Percentiles rank a stretch among this genome's conserved stretches.
phyloP scores from a whole-genome alignment of 2,888 invertebrate genomes.

The Biston stratarius region DNA sequence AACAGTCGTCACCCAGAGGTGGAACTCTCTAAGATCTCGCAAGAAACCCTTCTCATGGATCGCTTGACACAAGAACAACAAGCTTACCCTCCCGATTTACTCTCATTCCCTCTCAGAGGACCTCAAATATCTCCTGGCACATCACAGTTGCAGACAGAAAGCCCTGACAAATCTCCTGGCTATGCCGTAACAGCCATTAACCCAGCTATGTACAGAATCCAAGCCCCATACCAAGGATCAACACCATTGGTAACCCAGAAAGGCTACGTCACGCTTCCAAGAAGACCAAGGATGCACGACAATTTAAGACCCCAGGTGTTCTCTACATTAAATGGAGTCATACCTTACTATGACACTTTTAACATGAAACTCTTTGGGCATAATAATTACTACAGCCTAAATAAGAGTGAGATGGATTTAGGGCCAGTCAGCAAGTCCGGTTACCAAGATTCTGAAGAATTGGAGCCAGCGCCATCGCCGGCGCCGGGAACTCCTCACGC shows the following conservation, averaged over 20 bases:
- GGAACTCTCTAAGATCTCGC: slow-evolving; percentile 83
- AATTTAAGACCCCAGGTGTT: slow-evolving; percentile 76
- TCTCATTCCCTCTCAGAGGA: slow-evolving; percentile 90
- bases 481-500: slow-evolving; percentile 83
- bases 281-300: slow-evolving; percentile 90
- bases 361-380: slow-evolving; percentile 94
- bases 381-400: slow-evolving; percentile 91
- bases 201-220: slow-evolving; percentile 74
- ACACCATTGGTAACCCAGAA: slow-evolving; percentile 88
- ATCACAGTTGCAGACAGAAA: slow-evolving; percentile 57
- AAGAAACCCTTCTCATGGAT: slow-evolving; percentile 78
- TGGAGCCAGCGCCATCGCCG: slow-evolving; percentile 81
- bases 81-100: slow-evolving; percentile 92
- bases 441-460: slow-evolving; percentile 78
- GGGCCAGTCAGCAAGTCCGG: slow-evolving; percentile 79
- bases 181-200: slow-evolving; percentile 69
- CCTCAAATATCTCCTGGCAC: slow-evolving; percentile 83
- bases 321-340: slow-evolving; percentile 78
- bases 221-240: slow-evolving; percentile 87
- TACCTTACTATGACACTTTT: slow-evolving; percentile 91
- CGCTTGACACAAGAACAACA: slow-evolving; percentile 82
- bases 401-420: slow-evolving; percentile 89
- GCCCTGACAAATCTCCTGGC: slow-evolving; percentile 75
- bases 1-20: slow-evolving; percentile 87
- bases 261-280: slow-evolving; percentile 94